Conservation (phyloP, 2,888 invertebrate genomes). For the Oxycera nigricornis region DNA sequence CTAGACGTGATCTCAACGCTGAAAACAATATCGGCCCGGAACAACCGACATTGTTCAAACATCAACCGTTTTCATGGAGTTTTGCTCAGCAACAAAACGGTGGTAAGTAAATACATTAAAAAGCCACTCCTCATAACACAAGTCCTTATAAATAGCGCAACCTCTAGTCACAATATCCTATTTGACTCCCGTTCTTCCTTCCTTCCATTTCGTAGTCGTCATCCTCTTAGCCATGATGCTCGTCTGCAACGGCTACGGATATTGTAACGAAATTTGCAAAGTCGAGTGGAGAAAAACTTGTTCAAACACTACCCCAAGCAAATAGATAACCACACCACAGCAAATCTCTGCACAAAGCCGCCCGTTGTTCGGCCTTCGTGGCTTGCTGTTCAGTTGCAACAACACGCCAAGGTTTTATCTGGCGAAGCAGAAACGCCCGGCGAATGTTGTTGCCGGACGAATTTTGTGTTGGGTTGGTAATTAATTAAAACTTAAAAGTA, state of each 20-base stretch:
- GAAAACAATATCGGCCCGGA: not conserved
- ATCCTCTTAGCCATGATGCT: not conserved
- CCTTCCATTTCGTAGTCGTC: not conserved
- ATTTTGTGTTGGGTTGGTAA: conserved; percentile 15
- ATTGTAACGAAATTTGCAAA: conserved; percentile 24
- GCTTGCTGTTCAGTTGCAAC: not conserved
- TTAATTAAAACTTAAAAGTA: conserved; percentile 34
- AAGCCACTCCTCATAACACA: conserved; percentile 11
- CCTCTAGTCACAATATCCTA: not conserved
- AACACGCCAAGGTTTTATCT: not conserved
- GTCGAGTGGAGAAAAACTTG: not conserved
- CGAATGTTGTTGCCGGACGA: not conserved
- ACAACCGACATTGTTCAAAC: conserved; percentile 1
- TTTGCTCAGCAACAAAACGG: conserved; percentile 6
- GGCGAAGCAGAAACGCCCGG: not conserved
- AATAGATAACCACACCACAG: conserved; percentile 13
- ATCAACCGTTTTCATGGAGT: conserved; percentile 1
- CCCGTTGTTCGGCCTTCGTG: not conserved
- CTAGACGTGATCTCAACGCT: conserved; percentile 18
- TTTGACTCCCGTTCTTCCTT: not conserved
- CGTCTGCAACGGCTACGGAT: not conserved
- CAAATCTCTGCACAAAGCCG: not conserved
- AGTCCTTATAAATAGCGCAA: not conserved
- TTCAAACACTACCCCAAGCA: not conserved
- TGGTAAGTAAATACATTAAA: conserved; percentile 20